These are phyloP conservation scores for Mesitornis unicolor DNA, from an alignment of 2,113 vertebrate genomes.

Conservation along the genomic window DNA sequence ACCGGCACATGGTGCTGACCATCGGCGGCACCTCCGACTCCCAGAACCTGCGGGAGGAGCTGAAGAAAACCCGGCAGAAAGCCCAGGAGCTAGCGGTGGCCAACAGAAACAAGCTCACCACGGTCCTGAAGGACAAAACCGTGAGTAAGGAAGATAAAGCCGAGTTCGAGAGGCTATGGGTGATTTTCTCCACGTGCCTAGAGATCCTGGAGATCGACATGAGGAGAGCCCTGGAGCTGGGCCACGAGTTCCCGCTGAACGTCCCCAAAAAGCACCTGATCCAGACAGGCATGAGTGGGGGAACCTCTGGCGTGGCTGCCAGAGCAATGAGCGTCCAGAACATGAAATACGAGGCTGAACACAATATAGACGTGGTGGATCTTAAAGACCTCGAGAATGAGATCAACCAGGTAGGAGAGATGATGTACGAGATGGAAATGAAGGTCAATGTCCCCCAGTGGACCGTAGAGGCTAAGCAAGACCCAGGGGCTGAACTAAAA, in stretches of 20 bases:
- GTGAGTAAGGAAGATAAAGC: slow-evolving; percentile 85
- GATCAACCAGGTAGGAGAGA: slow-evolving; percentile 88
- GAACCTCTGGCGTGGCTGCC: slow-evolving; percentile 84
- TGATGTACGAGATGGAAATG: slow-evolving; percentile 98
- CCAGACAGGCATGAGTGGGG: slow-evolving; percentile 91
- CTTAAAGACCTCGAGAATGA: slow-evolving; percentile 87
- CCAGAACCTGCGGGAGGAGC: slow-evolving; percentile 90
- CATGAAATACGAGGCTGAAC: slow-evolving; percentile 88
- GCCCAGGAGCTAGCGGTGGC: slow-evolving; percentile 90
- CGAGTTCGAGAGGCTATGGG: slow-evolving; percentile 96
- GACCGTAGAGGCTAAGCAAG: slow-evolving; percentile 93
- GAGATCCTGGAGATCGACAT: slow-evolving; percentile 95
- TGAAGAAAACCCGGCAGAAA: slow-evolving; percentile 89
- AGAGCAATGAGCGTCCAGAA: slow-evolving; percentile 91
- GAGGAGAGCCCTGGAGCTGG: slow-evolving; percentile 89
- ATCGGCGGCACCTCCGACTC: slow-evolving; percentile 94
- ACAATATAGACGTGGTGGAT: slow-evolving; percentile 87
- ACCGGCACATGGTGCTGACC: slow-evolving; percentile 91
- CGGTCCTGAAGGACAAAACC: slow-evolving; percentile 83
- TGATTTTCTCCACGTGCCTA: slow-evolving; percentile 93
- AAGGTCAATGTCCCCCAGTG: slow-evolving; percentile 97
- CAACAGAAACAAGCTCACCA: slow-evolving; percentile 84
- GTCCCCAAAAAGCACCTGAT: slow-evolving; percentile 89
- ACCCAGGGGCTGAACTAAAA: slow-evolving; percentile 89
- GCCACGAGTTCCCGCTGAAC: slow-evolving; percentile 89